These are phyloP conservation scores for Bactericera cockerelli DNA, from an alignment of 1,140 invertebrate species.

Conservation along the genomic window DNA sequence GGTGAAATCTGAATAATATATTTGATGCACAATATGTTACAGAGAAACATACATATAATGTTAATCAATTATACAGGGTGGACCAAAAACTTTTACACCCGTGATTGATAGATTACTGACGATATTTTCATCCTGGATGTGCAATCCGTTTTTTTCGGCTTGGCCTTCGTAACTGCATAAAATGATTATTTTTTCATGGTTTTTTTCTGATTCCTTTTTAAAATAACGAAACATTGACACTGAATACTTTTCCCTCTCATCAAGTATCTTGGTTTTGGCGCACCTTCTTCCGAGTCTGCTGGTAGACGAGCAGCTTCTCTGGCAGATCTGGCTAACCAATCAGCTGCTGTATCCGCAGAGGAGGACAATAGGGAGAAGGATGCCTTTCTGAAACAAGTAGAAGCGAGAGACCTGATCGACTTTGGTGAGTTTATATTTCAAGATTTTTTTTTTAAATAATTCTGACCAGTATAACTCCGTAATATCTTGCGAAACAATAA, in stretches of 20 bases:
- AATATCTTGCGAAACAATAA: too few relatives aligned
- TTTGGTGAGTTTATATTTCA: conserved; percentile 45
- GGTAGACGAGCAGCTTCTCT: conserved; percentile 69
- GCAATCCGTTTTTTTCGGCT: too few relatives aligned
- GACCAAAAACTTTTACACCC: too few relatives aligned
- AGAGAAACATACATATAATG: too few relatives aligned
- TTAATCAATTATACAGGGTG: too few relatives aligned
- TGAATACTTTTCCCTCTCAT: conserved; percentile 19
- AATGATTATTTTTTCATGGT: background rate
- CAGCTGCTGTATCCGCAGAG: conserved; percentile 36
- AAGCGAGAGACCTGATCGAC: conserved; percentile 94
- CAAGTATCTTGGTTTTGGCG: conserved; percentile 84
- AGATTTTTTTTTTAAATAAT: background rate
- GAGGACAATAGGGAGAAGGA: conserved; percentile 67
- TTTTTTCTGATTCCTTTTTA: background rate
- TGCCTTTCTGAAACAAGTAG: conserved; percentile 63
- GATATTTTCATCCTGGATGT: too few relatives aligned
- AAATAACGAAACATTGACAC: background rate
- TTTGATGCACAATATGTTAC: too few relatives aligned
- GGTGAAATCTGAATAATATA: too few relatives aligned
- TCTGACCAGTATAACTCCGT: too few relatives aligned
- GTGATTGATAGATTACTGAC: too few relatives aligned
- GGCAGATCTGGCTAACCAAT: conserved; percentile 47
- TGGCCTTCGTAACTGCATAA: too few relatives aligned
- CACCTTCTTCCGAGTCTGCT: conserved; percentile 46